These are phyloP conservation scores for Elephantulus edwardii DNA, from an alignment of 2,113 vertebrate genomes.

Conservation along the genomic window DNA sequence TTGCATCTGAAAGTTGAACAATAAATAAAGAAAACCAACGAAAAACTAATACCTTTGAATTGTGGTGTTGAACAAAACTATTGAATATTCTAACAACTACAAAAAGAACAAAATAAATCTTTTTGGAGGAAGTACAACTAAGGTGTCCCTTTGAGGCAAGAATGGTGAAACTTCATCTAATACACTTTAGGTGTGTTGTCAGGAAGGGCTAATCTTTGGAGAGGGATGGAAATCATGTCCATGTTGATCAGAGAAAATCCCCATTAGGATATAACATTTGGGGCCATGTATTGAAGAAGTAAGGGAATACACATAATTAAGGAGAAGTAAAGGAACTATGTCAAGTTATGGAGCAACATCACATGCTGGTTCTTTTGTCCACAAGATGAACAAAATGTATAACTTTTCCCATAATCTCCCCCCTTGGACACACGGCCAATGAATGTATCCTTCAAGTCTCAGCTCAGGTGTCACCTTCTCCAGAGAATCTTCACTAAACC, in stretches of 20 bases:
- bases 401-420: not conserved
- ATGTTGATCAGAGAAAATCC: not conserved
- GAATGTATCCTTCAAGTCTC: not conserved
- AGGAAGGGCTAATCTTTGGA: too few species aligned
- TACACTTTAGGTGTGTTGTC: too few species aligned
- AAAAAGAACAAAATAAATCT: too few species aligned
- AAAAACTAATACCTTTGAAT: too few species aligned
- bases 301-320: too few species aligned
- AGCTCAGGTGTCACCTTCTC: not conserved
- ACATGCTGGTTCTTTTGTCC: not conserved
- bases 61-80: too few species aligned
- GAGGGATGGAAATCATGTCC: not conserved
- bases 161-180: too few species aligned
- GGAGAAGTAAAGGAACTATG: not conserved
- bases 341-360: not conserved
- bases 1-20: too few species aligned
- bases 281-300: not conserved
- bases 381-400: rapidly evolving
- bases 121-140: not conserved
- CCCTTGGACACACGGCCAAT: too few species aligned
- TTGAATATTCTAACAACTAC: too few species aligned
- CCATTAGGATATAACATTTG: not conserved
- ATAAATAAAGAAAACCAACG: too few species aligned
- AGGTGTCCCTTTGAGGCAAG: too few species aligned
- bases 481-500: not conserved